Percentiles rank a stretch among this genome's conserved stretches.
These are phyloP conservation scores for Thereva nobilitata DNA, from an alignment of 2,888 invertebrate genomes.

Conservation along the genomic window DNA sequence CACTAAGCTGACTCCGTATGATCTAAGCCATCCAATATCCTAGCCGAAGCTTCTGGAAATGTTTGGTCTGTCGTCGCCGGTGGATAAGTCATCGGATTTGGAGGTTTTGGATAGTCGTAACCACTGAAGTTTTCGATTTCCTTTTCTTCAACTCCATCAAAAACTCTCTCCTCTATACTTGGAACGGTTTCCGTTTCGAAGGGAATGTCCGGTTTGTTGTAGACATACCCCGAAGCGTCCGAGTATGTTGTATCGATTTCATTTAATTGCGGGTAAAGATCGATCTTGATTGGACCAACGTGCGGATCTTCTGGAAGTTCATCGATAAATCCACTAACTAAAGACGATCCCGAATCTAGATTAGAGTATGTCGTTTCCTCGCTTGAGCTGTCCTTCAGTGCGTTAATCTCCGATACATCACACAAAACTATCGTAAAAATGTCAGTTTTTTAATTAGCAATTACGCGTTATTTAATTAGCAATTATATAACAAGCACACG, in stretches of 20 bases:
- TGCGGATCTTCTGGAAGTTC: constrained; percentile 2
- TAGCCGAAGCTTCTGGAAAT: constrained; percentile 2
- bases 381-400: too few species aligned
- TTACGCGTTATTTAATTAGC: neutral
- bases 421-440: constrained; percentile 13
- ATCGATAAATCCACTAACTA: neutral
- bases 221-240: constrained; percentile 12
- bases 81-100: constrained; percentile 26
- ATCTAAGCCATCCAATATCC: neutral
- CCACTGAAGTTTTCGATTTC: constrained; percentile 4
- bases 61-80: constrained; percentile 3
- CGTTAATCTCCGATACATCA: constrained; percentile 24
- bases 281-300: neutral
- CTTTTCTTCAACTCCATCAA: neutral
- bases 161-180: neutral
- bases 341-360: neutral
- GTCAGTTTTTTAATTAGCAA: neutral
- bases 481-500: constrained; percentile 7
- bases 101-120: constrained; percentile 22
- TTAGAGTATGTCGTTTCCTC: neutral
- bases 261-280: neutral
- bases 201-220: constrained; percentile 16
- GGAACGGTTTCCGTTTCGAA: neutral
- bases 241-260: constrained; percentile 10
- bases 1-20: too few species aligned